Percentiles rank a stretch among this genome's conserved stretches.
phyloP scores from a whole-genome alignment of 2,888 invertebrate species.

The Halictus quadricinctus region DNA sequence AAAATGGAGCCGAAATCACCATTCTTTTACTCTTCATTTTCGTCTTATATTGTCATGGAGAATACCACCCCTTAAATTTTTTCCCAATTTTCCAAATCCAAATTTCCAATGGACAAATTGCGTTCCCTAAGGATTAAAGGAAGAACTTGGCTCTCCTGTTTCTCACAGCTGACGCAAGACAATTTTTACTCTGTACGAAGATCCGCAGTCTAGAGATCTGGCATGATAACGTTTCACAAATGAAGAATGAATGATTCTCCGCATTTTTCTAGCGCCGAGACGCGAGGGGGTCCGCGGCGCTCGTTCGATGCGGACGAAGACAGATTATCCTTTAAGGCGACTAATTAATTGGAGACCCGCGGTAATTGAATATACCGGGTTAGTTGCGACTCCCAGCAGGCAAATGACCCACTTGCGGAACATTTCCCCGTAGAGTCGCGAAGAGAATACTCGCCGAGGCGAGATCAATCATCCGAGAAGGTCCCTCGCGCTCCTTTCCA shows the following conservation, averaged over 20 bases:
- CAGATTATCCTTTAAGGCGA: constrained; percentile 71
- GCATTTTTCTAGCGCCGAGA: neutral
- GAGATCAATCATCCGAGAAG: constrained; percentile 60
- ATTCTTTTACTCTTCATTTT: too few relatives aligned
- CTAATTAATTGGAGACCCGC: constrained; percentile 72
- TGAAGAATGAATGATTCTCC: neutral
- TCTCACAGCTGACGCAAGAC: neutral
- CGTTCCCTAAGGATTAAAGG: too few relatives aligned
- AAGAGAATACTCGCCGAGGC: constrained; percentile 30
- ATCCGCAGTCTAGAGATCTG: too few relatives aligned
- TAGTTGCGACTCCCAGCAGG: constrained; percentile 54
- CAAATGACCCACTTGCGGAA: constrained; percentile 70
- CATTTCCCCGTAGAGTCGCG: constrained; percentile 51
- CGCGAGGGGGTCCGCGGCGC: neutral
- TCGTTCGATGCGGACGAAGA: constrained; percentile 55
- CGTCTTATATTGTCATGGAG: too few relatives aligned
- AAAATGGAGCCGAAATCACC: too few relatives aligned
- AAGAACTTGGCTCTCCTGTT: neutral
- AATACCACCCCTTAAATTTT: too few relatives aligned
- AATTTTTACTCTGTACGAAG: neutral
- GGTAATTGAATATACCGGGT: constrained; percentile 73
- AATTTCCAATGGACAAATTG: too few relatives aligned
- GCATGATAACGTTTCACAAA: too few relatives aligned
- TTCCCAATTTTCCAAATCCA: too few relatives aligned
- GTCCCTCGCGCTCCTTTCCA: constrained; percentile 17